Evolutionary conservation across 2,113 vertebrate genomes (phyloP).

Genomic region (Aegithalos caudatus): DNA sequence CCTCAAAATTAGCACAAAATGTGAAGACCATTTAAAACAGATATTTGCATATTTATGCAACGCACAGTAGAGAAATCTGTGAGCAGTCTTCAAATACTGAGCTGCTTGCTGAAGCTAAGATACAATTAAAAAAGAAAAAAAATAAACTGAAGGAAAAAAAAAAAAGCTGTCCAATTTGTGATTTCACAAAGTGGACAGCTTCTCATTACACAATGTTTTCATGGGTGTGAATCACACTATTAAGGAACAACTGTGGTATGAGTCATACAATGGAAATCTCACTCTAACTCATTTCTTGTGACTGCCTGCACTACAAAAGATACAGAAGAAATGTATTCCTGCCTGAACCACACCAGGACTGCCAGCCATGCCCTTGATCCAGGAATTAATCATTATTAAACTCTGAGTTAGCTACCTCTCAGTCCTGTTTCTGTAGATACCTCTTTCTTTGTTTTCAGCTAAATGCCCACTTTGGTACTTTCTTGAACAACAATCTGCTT

Average conservation of each 20-base stretch:
- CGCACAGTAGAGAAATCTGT: not conserved
- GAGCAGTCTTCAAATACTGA: not conserved
- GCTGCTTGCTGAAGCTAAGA: not conserved
- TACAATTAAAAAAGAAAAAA: not conserved
- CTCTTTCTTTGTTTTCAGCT: not conserved
- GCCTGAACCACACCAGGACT: not conserved
- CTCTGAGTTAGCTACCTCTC: not conserved
- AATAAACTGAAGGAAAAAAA: not conserved
- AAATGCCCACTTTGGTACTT: not conserved
- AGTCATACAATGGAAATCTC: not conserved
- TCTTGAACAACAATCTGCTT: not conserved
- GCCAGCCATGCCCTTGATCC: not conserved
- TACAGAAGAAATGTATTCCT: not conserved
- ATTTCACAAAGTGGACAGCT: not conserved
- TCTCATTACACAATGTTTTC: not conserved
- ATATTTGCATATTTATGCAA: not conserved
- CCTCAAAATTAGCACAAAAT: not conserved
- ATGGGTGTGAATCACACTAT: not conserved
- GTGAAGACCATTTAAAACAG: not conserved
- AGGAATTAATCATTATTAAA: not conserved
- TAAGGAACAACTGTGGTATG: not conserved
- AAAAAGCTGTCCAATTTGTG: not conserved
- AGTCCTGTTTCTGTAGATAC: not conserved
- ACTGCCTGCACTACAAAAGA: not conserved
- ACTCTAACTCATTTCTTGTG: not conserved